Conservation (phyloP, 1,140 invertebrate species). For the Archivesica marissinica region DNA sequence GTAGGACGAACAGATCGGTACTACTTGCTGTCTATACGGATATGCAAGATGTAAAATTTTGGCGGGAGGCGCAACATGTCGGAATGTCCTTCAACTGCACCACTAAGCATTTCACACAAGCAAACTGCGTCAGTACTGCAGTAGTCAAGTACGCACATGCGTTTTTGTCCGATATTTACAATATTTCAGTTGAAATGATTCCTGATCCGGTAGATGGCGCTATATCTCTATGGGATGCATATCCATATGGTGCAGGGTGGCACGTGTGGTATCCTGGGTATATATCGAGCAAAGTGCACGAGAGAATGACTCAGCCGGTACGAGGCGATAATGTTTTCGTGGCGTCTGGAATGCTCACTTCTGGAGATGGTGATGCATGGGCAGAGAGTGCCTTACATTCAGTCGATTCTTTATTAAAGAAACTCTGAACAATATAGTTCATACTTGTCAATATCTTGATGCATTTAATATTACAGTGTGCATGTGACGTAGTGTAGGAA, state of each 20-base stretch:
- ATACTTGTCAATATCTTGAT: too few species aligned
- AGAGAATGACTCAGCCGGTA: background rate
- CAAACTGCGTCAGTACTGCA: background rate
- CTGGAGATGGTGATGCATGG: background rate
- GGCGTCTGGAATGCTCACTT: background rate
- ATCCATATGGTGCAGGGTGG: constrained; percentile 25
- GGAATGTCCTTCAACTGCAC: background rate
- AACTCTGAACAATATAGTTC: too few species aligned
- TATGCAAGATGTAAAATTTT: constrained; percentile 27
- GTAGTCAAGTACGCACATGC: background rate
- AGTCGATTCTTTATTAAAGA: too few species aligned
- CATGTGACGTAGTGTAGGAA: too few species aligned
- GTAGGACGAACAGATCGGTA: background rate
- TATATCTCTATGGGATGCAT: constrained; percentile 6
- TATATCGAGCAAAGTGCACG: background rate
- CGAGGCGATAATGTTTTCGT: background rate
- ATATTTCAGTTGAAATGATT: constrained; percentile 10
- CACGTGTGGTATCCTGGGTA: constrained; percentile 11
- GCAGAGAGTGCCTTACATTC: background rate
- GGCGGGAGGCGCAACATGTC: background rate
- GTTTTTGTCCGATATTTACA: constrained; percentile 12
- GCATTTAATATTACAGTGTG: too few species aligned
- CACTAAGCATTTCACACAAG: background rate
- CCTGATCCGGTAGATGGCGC: constrained; percentile 10
- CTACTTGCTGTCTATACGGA: background rate